Evolutionary conservation across 2,113 vertebrate species (phyloP).

Genomic region (Haplochromis burtoni): DNA sequence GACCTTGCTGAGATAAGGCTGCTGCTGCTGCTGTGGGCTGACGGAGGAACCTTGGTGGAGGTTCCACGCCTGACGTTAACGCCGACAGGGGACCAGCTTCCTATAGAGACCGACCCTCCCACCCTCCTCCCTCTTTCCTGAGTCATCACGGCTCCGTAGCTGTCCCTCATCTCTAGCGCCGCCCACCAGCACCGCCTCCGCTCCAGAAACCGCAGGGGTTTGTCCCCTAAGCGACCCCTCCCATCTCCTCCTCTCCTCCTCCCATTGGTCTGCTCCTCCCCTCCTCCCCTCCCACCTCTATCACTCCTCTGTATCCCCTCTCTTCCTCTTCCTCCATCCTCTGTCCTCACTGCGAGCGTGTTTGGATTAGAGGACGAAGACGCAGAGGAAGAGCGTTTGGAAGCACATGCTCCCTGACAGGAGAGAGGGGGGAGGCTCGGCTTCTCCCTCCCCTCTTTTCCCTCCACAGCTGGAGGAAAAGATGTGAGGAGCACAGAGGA

Average conservation of each 20-base stretch:
- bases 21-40: background rate
- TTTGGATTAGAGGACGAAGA: background rate
- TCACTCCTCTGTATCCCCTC: background rate
- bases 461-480: background rate
- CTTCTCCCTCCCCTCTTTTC: background rate
- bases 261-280: background rate
- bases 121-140: background rate
- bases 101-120: background rate
- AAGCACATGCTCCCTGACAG: background rate
- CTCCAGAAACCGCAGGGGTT: background rate
- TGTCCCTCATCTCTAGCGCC: background rate
- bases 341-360: background rate
- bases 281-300: background rate
- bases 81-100: background rate
- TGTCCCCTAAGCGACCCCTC: background rate
- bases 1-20: background rate
- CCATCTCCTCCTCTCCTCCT: background rate
- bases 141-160: background rate
- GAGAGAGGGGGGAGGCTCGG: background rate
- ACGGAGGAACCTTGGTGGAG: background rate
- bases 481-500: constrained; percentile 6
- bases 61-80: background rate
- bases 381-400: background rate
- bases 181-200: background rate
- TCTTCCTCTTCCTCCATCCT: background rate